Evolutionary conservation across 2,888 invertebrate species (phyloP), one percentile per base, ranked within the genome.

Genomic region (Cerastis rubricosa): DNA sequence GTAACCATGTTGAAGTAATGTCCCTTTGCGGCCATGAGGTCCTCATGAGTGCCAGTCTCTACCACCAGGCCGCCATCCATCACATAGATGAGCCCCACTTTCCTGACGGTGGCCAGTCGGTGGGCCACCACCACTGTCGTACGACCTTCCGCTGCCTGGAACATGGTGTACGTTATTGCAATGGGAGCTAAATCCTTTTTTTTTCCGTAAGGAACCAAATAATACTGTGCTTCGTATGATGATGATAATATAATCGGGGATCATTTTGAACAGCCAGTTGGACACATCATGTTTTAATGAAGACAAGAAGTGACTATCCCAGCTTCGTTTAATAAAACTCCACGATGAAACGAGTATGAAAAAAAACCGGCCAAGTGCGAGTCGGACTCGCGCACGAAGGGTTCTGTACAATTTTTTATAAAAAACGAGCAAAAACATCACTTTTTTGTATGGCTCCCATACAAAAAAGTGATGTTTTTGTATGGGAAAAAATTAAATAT

Each of bases 91-190:
- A 90, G 49, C 61, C 98, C 97, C 1, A 97, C 98, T 76, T 97
- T 95, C 59, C 97, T 95, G 71, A 98, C 97, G 0, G 98, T 98
- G 0, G 98, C 97, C 59, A 99, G 95, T 25, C 98, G 97, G 94
- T 99, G 98, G 19, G 98, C 98, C 84, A 99, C 98, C 22, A 98
- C 98, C 47, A 98, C 97, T 81, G 98, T 98, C 0, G 98, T 98
- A 68, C 98, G 97, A 19, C 98, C 98, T 88, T 97, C 96, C 79
- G 98, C 97, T 0, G 98, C 98, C 92, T 93, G 66, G 17, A 17
- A 59, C 25, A 63, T 59, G 14, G 43, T 43, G 29, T 2, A 43
- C 22, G 25, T 49, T 25, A 51, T 22, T 40, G 11, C 6, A 25
- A 25, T 3, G 25, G 25, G 8, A 54, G 11, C 29, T 29, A 29